Evolutionary conservation across 1,140 invertebrate species (phyloP), one percentile per base, ranked within the genome.

Genomic region (Macrosteles quadrilineatus): DNA sequence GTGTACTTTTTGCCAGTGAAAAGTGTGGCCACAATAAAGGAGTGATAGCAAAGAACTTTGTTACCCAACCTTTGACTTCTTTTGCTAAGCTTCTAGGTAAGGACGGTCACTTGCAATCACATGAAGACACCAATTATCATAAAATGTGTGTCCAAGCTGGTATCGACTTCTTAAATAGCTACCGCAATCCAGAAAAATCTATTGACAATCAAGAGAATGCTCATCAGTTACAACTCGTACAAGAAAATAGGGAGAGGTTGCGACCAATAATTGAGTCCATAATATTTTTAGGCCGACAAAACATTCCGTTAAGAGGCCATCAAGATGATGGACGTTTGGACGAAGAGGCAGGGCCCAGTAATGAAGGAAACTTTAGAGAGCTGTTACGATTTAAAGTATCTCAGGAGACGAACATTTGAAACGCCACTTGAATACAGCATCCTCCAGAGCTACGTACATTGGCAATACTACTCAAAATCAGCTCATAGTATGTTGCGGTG

Each of bases 381-480:
- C 59, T 75, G 19, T 57, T 79, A 23, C 31, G 73, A n/a, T 75
- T 75, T 27, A 68, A 71, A 36, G 64, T 74, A 45, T 66, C 75
- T 29, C 68, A 59, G 77, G 74, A 6, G 75, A 78, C 65, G 21
- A 43, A 50, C 66, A n/a, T 65, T 67, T 78, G 30, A 43, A 67
- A 66, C 3, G 72, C 4, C 77, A 78, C 69, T 69, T 79, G 25
- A 69, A 76, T 72, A 74, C 57, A 19, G 32, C 71, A 4, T 25
- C 36, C 32, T 43, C 55, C 2, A 74, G 74, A 62, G 73, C 75
- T 19, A 76, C 69, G 4, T 78, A 77, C 57, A 75, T 75, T 11
- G 78, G 76, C 67, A 76, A 75, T 70, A 75, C 72, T 11, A 73
- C 66, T 0, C 78, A 80, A 69, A 78, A 79, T 67, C 67, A 77